Evolutionary conservation across 2,888 invertebrate species (phyloP).

Genomic region (Pandemis corylana): DNA sequence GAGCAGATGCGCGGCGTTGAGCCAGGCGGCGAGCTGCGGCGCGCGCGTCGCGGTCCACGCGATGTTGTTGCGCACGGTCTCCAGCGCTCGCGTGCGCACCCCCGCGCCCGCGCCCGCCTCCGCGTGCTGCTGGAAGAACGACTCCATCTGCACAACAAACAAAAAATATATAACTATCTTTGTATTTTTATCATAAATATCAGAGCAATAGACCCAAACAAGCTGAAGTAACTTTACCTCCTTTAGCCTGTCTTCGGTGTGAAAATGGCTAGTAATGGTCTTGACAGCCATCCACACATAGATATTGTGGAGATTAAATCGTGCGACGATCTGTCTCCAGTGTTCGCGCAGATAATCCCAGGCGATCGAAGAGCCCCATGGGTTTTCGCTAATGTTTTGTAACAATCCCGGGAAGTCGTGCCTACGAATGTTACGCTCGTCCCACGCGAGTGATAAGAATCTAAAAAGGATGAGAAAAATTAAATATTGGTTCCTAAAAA

Average conservation of each 20-base stretch:
- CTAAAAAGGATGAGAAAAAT: constrained; percentile 69
- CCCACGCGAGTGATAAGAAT: constrained; percentile 89
- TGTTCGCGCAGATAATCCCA: constrained; percentile 94
- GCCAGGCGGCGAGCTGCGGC: constrained; percentile 86
- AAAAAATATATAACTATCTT: background rate
- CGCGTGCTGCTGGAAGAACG: constrained; percentile 91
- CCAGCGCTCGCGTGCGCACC: constrained; percentile 90
- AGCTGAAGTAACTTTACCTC: constrained; percentile 85
- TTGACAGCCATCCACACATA: constrained; percentile 91
- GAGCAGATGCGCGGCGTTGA: constrained; percentile 53
- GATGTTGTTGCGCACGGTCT: constrained; percentile 91
- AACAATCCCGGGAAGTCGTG: constrained; percentile 94
- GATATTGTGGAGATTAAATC: constrained; percentile 93
- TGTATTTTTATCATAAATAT: background rate
- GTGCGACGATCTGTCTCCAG: constrained; percentile 90
- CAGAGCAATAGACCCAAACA: background rate
- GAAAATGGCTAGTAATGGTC: constrained; percentile 88
- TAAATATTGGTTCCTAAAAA: background rate
- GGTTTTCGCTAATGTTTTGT: constrained; percentile 88
- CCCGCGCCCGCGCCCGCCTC: constrained; percentile 94
- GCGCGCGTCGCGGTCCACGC: constrained; percentile 89
- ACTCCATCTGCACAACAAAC: constrained; percentile 86
- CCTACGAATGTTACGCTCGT: constrained; percentile 89
- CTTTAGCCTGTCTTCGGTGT: constrained; percentile 87
- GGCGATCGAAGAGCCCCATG: constrained; percentile 89